Base-by-base conservation (phyloP, 2,888 invertebrate species). In the Cataglyphis cursor region DNA sequence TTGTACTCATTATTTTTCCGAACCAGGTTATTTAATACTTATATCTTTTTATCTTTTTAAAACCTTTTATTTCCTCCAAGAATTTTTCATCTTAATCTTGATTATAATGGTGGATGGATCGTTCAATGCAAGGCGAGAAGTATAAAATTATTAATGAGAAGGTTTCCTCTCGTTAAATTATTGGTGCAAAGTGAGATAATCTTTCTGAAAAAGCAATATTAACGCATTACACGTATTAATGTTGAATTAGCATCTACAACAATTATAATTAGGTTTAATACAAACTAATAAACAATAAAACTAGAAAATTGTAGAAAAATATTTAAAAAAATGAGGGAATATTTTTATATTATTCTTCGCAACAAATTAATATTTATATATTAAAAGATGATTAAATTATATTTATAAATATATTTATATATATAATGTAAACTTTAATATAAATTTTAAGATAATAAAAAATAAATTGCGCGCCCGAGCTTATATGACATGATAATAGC, bases 401-500 rank as follows among this genome's bases (percentile, higher is more conserved):
- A 35, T 35, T 1, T 35, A 28, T 35, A 35, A 6, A 6, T 41
- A 12, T 41, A 12, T 12, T 0, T 44, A 15, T 15, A 48, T 18
- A 3, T 51, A 51, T 51, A 8, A 51, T 15, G 4, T 44, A 65
- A 64, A 65, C 65, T 21, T 6, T 48, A 35, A 48, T 9, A 38
- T 9, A 51, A 48, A 75, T 51, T 51, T 10, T 18, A 18, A 65
- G 12, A 12, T 65, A 51, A 48, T 31, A 64, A 31, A 31, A 6
- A 21, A 44, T 5, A 35, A 75, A 31, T n/a, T n/a, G 18, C 18
- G 18, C 24, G n/a, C n/a, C 28, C 18, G 18, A 24, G 18, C 24
- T 65, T 12, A n/a, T 24, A n/a, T 65, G 41, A 41, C 21, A 24
- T 44, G 4, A 66, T 51, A 66, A 76, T 54, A 38, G 24, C 12